Base-by-base conservation (phyloP, 2,113 vertebrate genomes). In the Rhinogobius similis region DNA sequence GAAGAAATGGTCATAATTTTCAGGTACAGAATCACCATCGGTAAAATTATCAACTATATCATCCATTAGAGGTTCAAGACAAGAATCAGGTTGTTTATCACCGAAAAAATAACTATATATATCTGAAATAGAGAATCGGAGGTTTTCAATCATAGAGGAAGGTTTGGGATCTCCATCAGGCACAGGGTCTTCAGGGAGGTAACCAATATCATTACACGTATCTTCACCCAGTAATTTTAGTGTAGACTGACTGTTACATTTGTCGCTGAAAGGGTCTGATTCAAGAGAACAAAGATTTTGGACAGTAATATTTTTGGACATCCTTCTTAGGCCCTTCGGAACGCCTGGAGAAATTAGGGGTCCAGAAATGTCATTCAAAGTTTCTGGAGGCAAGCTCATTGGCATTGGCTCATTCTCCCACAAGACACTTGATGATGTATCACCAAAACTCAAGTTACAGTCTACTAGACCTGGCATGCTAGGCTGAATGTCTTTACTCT, bases 1-100 rank as follows among this genome's bases (percentile, higher is more conserved):
- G 68, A 95, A 96, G 52, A 98, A 94, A 73, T 94, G 91, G 3
- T 99, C 96, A 0, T 96, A 97, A 14, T 90, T 94, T 88, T 98
- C 96, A 0, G 95, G 92, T 55, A 95, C 91, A 0, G 95, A 95
- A 88, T 90, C 0, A 81, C 39, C 88, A n/a, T 70, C 78, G 24
- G 1, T 29, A 46, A 29, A 81, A 10, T 38, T 72, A 29, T 50
- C 11, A 10, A 61, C 24, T 21, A 58, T 16, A 46, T 70, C 70
- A 8, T 90, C 83, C 55, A 69, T 43, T 10, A 50, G 62, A 24
- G 87, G 53, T 0, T 58, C 55, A 5, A 52, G 78, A 14, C 39
- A 76, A 4, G 77, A 53, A 32, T 65, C 29, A 0, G 88, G 62
- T 53, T 79, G 56, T n/a, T 89, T 86, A 29, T 68, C 63, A 44